Evolutionary conservation across 2,113 vertebrate genomes (phyloP), one percentile per base, ranked within the genome.

Genomic region (Alethe diademata): DNA sequence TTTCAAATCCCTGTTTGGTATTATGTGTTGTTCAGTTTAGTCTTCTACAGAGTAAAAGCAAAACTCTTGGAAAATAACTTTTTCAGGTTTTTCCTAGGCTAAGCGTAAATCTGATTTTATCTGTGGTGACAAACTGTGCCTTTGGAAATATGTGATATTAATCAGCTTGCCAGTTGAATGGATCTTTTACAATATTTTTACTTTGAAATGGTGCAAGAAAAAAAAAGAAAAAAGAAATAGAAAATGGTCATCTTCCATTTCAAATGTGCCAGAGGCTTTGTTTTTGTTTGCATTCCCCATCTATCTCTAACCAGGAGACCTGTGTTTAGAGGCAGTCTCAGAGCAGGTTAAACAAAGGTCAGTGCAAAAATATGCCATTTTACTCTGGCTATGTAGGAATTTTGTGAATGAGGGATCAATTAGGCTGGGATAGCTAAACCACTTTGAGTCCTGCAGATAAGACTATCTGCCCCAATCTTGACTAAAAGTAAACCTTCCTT

Each of bases 261-360:
- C 93, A 90, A 81, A 40, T 66, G 60, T 90, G 92, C 95, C 86
- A 84, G 82, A 88, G 90, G 95, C 90, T 96, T 92, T 96, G 79
- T 86, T 97, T 96, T 71, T 94, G 93, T 97, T 97, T 97, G 48
- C 94, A 97, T 96, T 96, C 90, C 90, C 69, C 64, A 35, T 78
- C 62, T 93, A 92, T 96, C 90, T 95, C 64, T 92, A 78, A 86
- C 38, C 60, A 86, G 60, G 45, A 88, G 83, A 89, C 47, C 61
- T 48, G 57, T 78, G 78, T 96, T 95, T 93, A 86, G 43, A 95
- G 88, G 90, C 79, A 65, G 23, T 35, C 48, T 86, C 79, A 64
- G 43, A 92, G 64, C 48, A 90, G 96, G 95, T 97, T 96, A 95
- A 96, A 92, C 76, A 96, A 96, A 95, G 92, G 90, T 96, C 95